Base-by-base conservation (phyloP, 2,888 invertebrate species). In the Mythimna impura region DNA sequence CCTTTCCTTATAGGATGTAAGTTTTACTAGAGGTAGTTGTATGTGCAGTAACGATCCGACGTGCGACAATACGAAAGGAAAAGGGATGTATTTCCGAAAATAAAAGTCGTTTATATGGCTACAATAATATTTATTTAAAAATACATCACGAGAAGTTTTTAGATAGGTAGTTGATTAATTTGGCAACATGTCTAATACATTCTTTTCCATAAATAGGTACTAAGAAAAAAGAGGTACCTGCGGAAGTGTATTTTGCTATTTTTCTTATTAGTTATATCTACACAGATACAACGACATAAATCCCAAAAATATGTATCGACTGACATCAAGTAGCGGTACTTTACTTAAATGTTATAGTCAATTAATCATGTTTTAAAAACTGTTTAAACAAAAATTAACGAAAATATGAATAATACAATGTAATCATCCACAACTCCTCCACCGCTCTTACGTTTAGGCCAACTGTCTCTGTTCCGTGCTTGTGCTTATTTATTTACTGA, bases 101-200 rank as follows among this genome's bases (percentile, higher is more conserved):
- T 47, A 57, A 73, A 61, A 73, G 2, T 14, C 30, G 0, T 50
- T 22, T 34, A 20, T 65, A 65, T 75, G 54, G 72, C 71, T 84
- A 84, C 60, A 62, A 78, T 54, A 71, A 73, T 66, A 54, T 84
- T 80, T 82, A 76, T 83, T 79, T 25, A 36, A 81, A 70, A 73
- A 73, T 73, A 83, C 71, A 77, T 69, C 68, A 77, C 64, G 73
- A 84, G 43, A 78, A 78, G 68, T 75, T 57, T 30, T 73, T 40
- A 65, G 9, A 66, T 70, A 65, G 12, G 65, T 70, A 73, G 55
- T 70, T 72, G 71, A 76, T 76, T 58, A 81, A 73, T 82, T 83
- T 83, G 80, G 82, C 81, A 83, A 81, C 71, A 76, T 47, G 60
- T 69, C 55, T 71, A 72, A 69, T 76, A 74, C 30, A 63, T 57